Conservation (phyloP, 2,113 vertebrate genomes). For the Vulpes vulpes region DNA sequence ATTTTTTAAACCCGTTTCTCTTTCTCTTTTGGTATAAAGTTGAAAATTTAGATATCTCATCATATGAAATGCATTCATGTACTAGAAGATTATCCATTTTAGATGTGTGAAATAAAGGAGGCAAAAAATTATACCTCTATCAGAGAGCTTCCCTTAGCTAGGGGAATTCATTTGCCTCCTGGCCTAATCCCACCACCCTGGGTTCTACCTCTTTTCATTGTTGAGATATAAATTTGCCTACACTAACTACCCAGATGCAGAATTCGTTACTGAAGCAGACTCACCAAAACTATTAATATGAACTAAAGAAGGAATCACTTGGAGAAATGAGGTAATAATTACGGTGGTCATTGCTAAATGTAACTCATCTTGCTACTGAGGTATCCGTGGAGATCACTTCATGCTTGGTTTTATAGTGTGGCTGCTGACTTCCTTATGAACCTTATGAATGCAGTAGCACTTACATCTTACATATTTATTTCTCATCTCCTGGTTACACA, state of each 20-base stretch:
- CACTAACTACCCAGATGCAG: not conserved
- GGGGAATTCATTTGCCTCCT: not conserved
- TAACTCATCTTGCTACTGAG: not conserved
- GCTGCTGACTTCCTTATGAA: not conserved
- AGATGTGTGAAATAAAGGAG: not conserved
- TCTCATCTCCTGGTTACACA: not conserved
- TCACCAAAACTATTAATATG: not conserved
- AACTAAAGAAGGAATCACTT: not conserved
- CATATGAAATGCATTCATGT: not conserved
- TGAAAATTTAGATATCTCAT: not conserved
- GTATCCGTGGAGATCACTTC: not conserved
- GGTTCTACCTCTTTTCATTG: not conserved
- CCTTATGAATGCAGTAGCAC: not conserved
- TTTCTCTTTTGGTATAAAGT: not conserved
- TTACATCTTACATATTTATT: not conserved
- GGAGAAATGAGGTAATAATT: not conserved
- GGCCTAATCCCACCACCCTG: not conserved
- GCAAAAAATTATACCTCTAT: not conserved
- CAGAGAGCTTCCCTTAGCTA: not conserved
- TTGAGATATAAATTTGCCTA: not conserved
- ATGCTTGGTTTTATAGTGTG: not conserved
- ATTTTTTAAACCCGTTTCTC: slow-evolving; percentile 52
- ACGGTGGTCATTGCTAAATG: not conserved
- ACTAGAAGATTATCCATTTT: slow-evolving; percentile 3
- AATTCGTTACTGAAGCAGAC: not conserved